Evolutionary conservation across 2,113 vertebrate species (phyloP).

Genomic region (Archocentrus centrarchus): DNA sequence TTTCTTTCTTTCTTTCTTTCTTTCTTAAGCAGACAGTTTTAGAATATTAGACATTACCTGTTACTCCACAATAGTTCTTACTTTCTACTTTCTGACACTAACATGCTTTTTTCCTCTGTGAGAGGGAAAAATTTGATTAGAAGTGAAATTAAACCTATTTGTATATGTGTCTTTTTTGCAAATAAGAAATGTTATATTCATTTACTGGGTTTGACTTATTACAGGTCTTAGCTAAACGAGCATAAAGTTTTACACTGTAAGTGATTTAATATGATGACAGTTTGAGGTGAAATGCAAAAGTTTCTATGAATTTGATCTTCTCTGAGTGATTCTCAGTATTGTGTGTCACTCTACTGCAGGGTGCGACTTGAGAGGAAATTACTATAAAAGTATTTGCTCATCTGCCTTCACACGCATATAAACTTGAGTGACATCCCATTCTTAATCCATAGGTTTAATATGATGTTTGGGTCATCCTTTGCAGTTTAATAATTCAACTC

Average conservation of each 20-base stretch:
- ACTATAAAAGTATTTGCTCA: too few species aligned
- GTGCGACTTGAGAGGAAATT: slow-evolving; percentile 32
- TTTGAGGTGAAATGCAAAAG: background rate
- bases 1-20: background rate
- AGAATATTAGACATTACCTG: background rate
- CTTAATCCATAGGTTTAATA: too few species aligned
- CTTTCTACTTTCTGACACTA: background rate
- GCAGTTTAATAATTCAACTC: too few species aligned
- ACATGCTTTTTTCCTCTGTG: too few species aligned
- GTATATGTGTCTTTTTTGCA: background rate
- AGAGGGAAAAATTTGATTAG: too few species aligned
- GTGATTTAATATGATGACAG: background rate
- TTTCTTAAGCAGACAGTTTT: background rate
- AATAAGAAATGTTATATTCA: background rate
- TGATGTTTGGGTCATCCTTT: too few species aligned
- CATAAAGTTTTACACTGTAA: background rate
- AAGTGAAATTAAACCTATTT: too few species aligned
- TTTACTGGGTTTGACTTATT: background rate
- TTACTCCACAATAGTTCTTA: background rate
- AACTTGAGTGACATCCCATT: too few species aligned
- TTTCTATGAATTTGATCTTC: slow-evolving; percentile 34
- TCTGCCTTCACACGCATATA: too few species aligned
- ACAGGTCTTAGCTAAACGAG: background rate
- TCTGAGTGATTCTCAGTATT: background rate
- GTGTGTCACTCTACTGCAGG: slow-evolving; percentile 6